These are phyloP conservation scores for Gallirallus australis DNA, from an alignment of 2,797 vertebrate genomes.

Conservation along the genomic window DNA sequence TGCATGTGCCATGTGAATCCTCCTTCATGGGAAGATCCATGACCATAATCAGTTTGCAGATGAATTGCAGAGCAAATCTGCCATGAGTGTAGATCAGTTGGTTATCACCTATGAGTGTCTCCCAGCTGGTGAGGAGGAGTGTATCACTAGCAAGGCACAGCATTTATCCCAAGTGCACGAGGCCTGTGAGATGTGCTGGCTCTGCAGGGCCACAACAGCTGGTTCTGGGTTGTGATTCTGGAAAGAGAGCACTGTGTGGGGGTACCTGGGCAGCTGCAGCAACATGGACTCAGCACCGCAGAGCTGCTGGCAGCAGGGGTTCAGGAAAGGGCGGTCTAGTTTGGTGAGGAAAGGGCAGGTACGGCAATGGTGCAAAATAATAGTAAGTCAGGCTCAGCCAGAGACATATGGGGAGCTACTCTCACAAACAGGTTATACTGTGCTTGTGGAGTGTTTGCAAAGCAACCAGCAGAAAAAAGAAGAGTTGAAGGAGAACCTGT, in stretches of 20 bases:
- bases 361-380: neutral
- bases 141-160: neutral
- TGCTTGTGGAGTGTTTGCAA: neutral
- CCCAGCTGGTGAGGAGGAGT: neutral
- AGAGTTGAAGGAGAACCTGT: neutral
- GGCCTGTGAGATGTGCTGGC: neutral
- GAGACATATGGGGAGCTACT: neutral
- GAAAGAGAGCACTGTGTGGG: neutral
- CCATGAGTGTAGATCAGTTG: neutral
- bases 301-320: neutral
- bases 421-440: neutral
- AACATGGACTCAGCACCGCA: no score
- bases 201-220: fast-evolving
- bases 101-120: fast-evolving
- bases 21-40: neutral
- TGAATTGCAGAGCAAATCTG: neutral
- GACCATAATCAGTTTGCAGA: neutral
- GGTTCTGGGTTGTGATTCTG: neutral
- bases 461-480: neutral
- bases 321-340: neutral
- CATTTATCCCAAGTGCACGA: neutral
- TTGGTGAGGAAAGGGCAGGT: neutral
- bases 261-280: neutral
- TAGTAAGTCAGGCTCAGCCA: neutral
- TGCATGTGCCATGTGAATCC: neutral